These are phyloP conservation scores for Scartelaos histophorus DNA, from an alignment of 2,113 vertebrate genomes.

Conservation along the genomic window DNA sequence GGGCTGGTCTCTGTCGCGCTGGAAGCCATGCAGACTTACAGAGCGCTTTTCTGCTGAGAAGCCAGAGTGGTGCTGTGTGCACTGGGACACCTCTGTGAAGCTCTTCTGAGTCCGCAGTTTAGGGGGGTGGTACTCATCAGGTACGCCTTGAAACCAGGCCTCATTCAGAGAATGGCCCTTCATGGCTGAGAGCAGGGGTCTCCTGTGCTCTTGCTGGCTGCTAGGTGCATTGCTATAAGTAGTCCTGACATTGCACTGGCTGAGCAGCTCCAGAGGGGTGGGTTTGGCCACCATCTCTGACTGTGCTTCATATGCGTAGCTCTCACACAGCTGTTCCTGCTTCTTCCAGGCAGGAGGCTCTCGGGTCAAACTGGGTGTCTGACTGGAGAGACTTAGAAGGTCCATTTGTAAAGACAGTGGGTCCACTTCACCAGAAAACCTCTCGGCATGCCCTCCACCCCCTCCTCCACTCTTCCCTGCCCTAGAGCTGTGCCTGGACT, in stretches of 20 bases:
- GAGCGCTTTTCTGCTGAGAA: conserved; percentile 86
- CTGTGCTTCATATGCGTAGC: conserved; percentile 82
- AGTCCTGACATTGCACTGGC: conserved; percentile 92
- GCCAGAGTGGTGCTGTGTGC: conserved; percentile 72
- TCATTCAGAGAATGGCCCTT: conserved; percentile 88
- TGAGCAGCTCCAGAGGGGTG: conserved; percentile 90
- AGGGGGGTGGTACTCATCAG: conserved; percentile 86
- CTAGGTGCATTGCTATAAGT: conserved; percentile 80
- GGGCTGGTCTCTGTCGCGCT: conserved; percentile 71
- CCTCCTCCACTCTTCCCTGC: conserved; percentile 82
- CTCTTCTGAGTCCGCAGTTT: conserved; percentile 88
- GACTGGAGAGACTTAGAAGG: conserved; percentile 94
- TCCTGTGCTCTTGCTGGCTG: conserved; percentile 78
- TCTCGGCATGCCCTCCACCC: conserved; percentile 74
- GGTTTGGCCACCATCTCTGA: conserved; percentile 74
- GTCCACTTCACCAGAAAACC: conserved; percentile 90
- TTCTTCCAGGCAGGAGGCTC: conserved; percentile 89
- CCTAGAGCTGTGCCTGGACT: conserved; percentile 91
- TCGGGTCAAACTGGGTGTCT: conserved; percentile 91
- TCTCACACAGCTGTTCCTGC: conserved; percentile 71
- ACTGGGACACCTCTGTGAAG: conserved; percentile 85
- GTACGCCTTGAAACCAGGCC: conserved; percentile 82
- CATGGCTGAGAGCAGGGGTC: conserved; percentile 85
- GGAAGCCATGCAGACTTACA: conserved; percentile 89
- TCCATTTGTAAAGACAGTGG: conserved; percentile 98